Conservation (phyloP, 2,888 invertebrate species). For the Atrina japonica region DNA sequence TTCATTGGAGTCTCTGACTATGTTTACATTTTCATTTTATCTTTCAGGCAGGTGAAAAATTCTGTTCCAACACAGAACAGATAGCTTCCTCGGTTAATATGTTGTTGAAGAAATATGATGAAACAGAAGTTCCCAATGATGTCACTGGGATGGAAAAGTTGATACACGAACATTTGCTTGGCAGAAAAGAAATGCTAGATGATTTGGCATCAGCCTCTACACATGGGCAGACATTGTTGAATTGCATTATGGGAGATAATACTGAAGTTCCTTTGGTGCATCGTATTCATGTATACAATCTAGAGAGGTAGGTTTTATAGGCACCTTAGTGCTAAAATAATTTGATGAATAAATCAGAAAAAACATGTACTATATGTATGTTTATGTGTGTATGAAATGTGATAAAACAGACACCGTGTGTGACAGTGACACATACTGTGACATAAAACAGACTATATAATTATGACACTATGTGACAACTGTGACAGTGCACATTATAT, state of each 20-base stretch:
- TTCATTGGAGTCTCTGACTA: too few relatives aligned
- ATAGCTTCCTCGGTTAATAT: constrained; percentile 92
- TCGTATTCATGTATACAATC: constrained; percentile 90
- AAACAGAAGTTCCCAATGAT: constrained; percentile 96
- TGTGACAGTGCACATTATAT: too few relatives aligned
- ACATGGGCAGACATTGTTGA: constrained; percentile 93
- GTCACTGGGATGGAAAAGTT: constrained; percentile 93
- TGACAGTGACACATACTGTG: too few relatives aligned
- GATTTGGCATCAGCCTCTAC: constrained; percentile 92
- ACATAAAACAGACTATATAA: background rate
- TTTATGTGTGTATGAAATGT: background rate
- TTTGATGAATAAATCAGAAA: background rate
- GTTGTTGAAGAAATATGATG: constrained; percentile 93
- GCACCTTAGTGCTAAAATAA: background rate
- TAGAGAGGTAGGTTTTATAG: constrained; percentile 87
- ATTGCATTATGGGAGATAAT: constrained; percentile 81
- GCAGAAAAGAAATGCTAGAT: constrained; percentile 83
- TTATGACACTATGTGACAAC: background rate
- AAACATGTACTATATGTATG: background rate
- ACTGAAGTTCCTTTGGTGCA: constrained; percentile 64
- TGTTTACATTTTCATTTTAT: too few relatives aligned
- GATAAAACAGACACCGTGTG: too few relatives aligned
- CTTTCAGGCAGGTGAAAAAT: constrained; percentile 93
- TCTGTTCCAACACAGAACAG: constrained; percentile 94
- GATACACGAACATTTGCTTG: constrained; percentile 85